Evolutionary conservation across 2,888 invertebrate genomes (phyloP).

Genomic region (Drosophila demipolita): DNA sequence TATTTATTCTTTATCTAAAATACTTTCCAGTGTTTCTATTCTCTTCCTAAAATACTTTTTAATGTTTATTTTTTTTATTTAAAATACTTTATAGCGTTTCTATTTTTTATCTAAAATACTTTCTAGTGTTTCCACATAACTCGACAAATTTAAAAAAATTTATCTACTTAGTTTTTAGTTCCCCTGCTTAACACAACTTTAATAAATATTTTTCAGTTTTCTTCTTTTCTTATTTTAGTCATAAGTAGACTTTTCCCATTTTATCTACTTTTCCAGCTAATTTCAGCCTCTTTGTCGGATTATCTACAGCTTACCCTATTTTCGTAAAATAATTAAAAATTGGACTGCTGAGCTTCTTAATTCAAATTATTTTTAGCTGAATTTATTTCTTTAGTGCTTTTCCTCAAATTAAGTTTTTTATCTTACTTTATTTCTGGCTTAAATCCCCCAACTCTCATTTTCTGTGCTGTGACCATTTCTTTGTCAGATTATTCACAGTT

Average conservation of each 20-base stretch:
- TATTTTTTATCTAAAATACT: no score
- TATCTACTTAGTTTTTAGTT: no score
- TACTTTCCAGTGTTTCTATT: neutral
- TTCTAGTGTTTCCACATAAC: no score
- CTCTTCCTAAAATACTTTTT: neutral
- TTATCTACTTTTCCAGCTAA: neutral
- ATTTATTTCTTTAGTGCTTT: neutral
- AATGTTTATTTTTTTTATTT: neutral
- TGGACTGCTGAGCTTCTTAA: neutral
- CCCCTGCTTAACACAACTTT: neutral
- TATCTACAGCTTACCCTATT: neutral
- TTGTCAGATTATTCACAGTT: conserved; percentile 29
- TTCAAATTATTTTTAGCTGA: conserved; percentile 1
- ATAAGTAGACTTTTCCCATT: neutral
- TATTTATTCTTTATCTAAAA: neutral
- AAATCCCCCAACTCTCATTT: neutral
- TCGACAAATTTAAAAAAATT: no score
- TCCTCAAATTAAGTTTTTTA: neutral
- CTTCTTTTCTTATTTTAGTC: neutral
- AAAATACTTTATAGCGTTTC: neutral
- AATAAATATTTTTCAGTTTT: neutral
- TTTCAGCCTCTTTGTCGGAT: neutral
- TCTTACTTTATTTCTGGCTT: neutral
- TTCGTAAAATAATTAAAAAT: neutral
- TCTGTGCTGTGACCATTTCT: neutral